Evolutionary conservation across 2,888 invertebrate species (phyloP).

Genomic region (Dichetophora obliterata): DNA sequence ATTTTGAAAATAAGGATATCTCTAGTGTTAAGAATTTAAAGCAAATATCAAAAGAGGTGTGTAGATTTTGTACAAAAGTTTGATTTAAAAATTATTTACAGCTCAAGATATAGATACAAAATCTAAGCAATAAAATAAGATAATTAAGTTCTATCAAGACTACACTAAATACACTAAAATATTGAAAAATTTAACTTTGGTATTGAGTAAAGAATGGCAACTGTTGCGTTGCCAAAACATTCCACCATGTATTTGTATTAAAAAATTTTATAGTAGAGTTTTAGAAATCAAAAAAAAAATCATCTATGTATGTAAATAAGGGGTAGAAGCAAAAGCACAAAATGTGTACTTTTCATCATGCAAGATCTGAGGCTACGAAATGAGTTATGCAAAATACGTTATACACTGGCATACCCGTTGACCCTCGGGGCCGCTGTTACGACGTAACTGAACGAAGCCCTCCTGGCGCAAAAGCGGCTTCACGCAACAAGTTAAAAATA

Average conservation of each 20-base stretch:
- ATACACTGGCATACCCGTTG: slow-evolving; percentile 61
- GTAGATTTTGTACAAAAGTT: no score
- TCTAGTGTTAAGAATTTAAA: no score
- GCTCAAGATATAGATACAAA: no score
- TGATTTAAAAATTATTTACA: no score
- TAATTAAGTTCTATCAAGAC: no score
- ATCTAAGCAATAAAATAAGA: no score
- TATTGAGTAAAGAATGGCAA: not conserved
- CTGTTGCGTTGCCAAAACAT: not conserved
- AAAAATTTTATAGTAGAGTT: not conserved
- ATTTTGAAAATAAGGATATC: no score
- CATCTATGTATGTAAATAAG: not conserved
- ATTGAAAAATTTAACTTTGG: not conserved
- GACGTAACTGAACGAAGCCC: slow-evolving; percentile 66
- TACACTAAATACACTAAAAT: not conserved
- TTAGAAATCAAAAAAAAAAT: not conserved
- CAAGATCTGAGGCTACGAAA: not conserved
- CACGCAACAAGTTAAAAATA: slow-evolving; percentile 27
- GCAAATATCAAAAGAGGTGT: no score
- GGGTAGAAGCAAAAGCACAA: not conserved
- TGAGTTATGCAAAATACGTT: slow-evolving; percentile 3
- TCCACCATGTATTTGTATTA: not conserved
- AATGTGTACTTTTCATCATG: not conserved
- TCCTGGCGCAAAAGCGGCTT: slow-evolving; percentile 67
- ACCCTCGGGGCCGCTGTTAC: slow-evolving; percentile 66